These are phyloP conservation scores for Caranx melampygus DNA, from an alignment of 2,113 vertebrate genomes.

Conservation along the genomic window DNA sequence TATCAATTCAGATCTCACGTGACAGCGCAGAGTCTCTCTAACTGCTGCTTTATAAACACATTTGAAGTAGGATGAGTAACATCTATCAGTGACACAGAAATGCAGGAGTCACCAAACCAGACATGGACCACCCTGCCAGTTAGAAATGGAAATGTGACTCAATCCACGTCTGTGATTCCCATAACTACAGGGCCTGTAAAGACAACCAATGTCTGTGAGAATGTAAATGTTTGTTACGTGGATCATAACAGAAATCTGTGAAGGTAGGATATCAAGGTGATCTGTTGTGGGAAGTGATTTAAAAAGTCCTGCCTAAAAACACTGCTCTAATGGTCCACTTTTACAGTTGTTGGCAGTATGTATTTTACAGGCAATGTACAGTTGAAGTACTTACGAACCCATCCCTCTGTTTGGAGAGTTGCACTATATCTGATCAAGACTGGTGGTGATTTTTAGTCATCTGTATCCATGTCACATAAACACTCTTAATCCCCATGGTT, in stretches of 20 bases:
- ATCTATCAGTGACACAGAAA: slow-evolving; percentile 32
- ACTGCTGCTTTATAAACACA: neutral
- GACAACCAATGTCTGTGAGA: neutral
- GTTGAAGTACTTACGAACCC: no score
- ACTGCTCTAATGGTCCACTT: no score
- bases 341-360: no score
- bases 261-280: no score
- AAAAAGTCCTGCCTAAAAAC: no score
- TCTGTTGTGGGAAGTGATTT: no score
- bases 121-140: slow-evolving; percentile 9
- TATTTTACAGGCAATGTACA: neutral
- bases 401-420: neutral
- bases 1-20: slow-evolving; percentile 4
- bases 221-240: neutral
- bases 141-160: slow-evolving; percentile 24
- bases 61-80: neutral
- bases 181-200: neutral
- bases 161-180: slow-evolving; percentile 2
- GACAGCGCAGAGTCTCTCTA: neutral
- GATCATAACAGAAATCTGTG: no score
- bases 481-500: neutral
- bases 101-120: slow-evolving; percentile 8
- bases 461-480: slow-evolving; percentile 14
- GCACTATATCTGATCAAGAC: neutral
- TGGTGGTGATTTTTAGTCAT: neutral